Evolutionary conservation across 2,797 vertebrate species (phyloP).

Genomic region (Pelochelys cantorii): DNA sequence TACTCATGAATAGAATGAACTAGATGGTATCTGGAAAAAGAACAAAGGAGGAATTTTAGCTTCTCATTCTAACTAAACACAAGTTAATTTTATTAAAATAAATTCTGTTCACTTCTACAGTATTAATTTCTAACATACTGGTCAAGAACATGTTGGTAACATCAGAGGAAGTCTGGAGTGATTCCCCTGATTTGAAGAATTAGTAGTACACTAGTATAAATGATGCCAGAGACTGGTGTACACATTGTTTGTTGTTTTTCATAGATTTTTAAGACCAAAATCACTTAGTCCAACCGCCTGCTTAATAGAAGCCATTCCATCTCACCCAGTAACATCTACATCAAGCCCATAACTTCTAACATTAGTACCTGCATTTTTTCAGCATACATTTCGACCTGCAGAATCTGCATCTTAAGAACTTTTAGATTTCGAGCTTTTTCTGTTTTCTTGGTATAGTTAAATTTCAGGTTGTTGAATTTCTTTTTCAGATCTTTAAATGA

Average conservation of each 20-base stretch:
- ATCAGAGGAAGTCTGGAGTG: neutral
- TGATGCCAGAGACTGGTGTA: neutral
- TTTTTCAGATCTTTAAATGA: constrained; percentile 91
- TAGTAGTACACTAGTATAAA: neutral
- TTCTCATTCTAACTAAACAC: neutral
- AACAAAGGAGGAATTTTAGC: neutral
- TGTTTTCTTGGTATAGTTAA: constrained; percentile 89
- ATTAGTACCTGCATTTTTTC: constrained; percentile 87
- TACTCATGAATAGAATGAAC: neutral
- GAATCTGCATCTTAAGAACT: constrained; percentile 86
- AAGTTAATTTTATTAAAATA: neutral
- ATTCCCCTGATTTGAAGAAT: neutral
- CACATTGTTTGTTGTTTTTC: neutral
- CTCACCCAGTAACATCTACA: neutral
- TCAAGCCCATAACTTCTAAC: neutral
- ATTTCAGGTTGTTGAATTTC: constrained; percentile 92
- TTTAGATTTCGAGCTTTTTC: constrained; percentile 88
- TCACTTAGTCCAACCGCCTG: neutral
- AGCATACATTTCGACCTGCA: constrained; percentile 85
- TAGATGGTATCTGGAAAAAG: neutral
- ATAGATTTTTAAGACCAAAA: neutral
- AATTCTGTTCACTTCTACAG: neutral
- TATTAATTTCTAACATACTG: neutral
- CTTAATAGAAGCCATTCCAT: neutral
- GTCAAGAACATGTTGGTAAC: neutral